These are phyloP conservation scores for Rhagologus leucostigma DNA, from an alignment of 2,113 vertebrate genomes.

Conservation along the genomic window DNA sequence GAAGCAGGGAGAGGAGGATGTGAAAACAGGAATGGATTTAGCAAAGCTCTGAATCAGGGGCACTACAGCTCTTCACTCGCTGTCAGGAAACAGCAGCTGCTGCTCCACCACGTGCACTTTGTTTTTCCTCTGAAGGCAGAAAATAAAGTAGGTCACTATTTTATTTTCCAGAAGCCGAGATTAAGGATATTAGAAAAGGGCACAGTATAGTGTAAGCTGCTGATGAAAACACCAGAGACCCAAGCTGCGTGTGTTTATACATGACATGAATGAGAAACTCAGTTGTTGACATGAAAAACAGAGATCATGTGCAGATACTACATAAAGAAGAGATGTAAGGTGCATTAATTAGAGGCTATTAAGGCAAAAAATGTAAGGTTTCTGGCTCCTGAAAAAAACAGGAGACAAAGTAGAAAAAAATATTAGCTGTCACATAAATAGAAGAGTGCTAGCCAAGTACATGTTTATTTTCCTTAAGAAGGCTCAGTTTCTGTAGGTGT, in stretches of 20 bases:
- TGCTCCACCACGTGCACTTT: neutral
- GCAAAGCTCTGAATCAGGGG: neutral
- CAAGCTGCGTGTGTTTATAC: neutral
- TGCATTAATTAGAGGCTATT: neutral
- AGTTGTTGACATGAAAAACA: neutral
- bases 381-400: neutral
- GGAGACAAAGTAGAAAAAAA: neutral
- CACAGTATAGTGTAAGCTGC: neutral
- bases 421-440: neutral
- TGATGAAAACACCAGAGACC: conserved; percentile 10
- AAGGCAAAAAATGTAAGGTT: neutral
- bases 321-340: neutral
- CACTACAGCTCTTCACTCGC: neutral
- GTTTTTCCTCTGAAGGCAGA: neutral
- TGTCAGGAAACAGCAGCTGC: conserved; percentile 6
- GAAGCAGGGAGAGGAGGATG: neutral
- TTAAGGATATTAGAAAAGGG: conserved; percentile 46
- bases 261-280: neutral
- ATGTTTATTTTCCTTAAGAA: neutral
- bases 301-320: neutral
- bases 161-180: conserved; percentile 45
- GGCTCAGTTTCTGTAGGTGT: neutral
- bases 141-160: conserved; percentile 60
- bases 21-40: neutral
- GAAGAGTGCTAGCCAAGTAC: neutral